Base-by-base conservation (phyloP, 1,140 invertebrate species). In the Orchesella cincta region DNA sequence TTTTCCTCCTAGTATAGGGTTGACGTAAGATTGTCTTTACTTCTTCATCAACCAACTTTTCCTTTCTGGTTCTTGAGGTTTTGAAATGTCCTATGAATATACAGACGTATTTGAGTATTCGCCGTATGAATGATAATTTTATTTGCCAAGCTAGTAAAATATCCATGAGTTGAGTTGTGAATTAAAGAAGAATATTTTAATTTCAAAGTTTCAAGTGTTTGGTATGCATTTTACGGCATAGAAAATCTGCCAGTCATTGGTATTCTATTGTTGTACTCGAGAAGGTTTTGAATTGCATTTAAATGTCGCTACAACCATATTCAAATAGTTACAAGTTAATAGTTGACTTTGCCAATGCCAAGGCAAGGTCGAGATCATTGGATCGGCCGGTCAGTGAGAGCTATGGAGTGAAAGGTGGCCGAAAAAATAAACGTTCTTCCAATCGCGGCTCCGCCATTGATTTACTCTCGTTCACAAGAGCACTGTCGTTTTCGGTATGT, bases 331-430 rank as follows among this genome's bases (percentile, higher is more conserved):
- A 67, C 29, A 29, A 67, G 3, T 12, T 67, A 26, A 12, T 67
- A 29, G 3, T 67, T 12, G 62, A 67, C n/a, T 67, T 67, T 33
- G 29, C 62, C 1, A n/a, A n/a, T n/a, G n/a, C 54, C 8, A 73
- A 73, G 28, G 23, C 34, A 23, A 36, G 39, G 26, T 73, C 71
- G 3, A 14, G 71, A 73, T 73, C 71, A 8, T 51, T 73, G 23
- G 71, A 73, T 51, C 71, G 71, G 26, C 71, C 71, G 26, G 18
- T 39, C 8, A 73, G 71, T 26, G 71, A 73, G 28, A 73, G 26
- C 16, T 73, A 23, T 73, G 71, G 33, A 23, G 26, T 28, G 34
- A 51, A 46, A 26, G 31, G 23, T 28, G 34, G 34, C 18, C 35
- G 35, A 2, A 46, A 73, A 18, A 2, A 34, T 26, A 51, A 46